A percentile compares a stretch with the other conserved stretches of the same genome.
Conservation (phyloP, 2,113 vertebrate species). For the Penelope pileata region DNA sequence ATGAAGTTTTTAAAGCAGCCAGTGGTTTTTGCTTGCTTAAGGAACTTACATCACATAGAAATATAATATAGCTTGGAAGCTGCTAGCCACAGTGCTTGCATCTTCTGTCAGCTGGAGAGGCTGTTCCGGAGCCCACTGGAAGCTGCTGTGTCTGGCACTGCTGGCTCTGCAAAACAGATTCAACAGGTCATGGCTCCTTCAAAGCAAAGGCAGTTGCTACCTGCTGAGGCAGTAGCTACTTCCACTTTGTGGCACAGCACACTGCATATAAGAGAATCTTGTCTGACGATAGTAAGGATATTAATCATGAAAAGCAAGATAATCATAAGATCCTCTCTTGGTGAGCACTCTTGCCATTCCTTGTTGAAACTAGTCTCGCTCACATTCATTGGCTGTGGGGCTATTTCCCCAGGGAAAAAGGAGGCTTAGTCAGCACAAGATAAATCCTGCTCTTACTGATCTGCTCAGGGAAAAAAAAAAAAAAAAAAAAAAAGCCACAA, state of each 20-base stretch:
- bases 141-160: not conserved
- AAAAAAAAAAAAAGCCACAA: too few species aligned
- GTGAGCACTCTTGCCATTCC: not conserved
- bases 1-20: not conserved
- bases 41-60: not conserved
- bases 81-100: not conserved
- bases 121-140: not conserved
- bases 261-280: not conserved
- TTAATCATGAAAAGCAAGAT: not conserved
- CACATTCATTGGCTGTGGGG: not conserved
- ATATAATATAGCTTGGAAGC: conserved; percentile 10
- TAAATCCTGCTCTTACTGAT: not conserved
- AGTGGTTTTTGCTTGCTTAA: not conserved
- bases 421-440: not conserved
- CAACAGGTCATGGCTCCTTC: not conserved
- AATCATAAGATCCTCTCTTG: not conserved
- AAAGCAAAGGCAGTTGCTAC: not conserved
- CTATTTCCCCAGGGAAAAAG: not conserved
- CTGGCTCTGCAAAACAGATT: not conserved
- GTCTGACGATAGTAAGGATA: not conserved
- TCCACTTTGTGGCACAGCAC: not conserved
- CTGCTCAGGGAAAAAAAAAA: not conserved
- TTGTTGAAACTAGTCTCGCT: not conserved
- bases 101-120: not conserved
- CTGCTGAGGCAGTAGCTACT: not conserved